phyloP scores from a whole-genome alignment of 1,140 invertebrate genomes.

The Rhagoletis zephyria region DNA sequence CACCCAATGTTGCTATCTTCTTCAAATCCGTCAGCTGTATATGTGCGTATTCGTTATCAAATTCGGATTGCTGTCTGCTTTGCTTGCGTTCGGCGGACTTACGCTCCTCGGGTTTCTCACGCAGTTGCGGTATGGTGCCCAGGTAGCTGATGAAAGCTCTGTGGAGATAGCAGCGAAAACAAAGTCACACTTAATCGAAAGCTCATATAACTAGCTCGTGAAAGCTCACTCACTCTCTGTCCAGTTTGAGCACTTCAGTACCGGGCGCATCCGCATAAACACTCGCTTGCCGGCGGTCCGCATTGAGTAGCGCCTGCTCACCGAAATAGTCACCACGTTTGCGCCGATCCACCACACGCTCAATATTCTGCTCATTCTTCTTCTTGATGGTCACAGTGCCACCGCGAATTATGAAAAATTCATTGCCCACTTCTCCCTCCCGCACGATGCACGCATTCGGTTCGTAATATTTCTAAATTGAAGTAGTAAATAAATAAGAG shows the following conservation, averaged over 20 bases:
- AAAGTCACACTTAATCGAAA: background rate
- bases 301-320: constrained; percentile 84
- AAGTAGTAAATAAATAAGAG: background rate
- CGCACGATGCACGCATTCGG: constrained; percentile 89
- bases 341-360: constrained; percentile 79
- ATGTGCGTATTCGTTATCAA: constrained; percentile 78
- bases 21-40: constrained; percentile 85
- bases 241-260: constrained; percentile 91
- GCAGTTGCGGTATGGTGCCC: constrained; percentile 72
- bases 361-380: constrained; percentile 75
- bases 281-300: constrained; percentile 89
- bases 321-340: constrained; percentile 85
- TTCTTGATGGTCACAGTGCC: constrained; percentile 88
- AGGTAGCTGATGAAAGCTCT: constrained; percentile 76
- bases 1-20: constrained; percentile 88
- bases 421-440: constrained; percentile 93
- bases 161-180: background rate
- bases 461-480: constrained; percentile 77
- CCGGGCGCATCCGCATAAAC: constrained; percentile 89
- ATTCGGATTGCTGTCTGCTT: constrained; percentile 63
- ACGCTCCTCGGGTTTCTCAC: constrained; percentile 61
- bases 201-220: background rate
- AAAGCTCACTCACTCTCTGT: constrained; percentile 80
- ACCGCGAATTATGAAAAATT: constrained; percentile 95
- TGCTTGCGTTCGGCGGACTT: constrained; percentile 55